These are phyloP conservation scores for Hylaeus volcanicus DNA, from an alignment of 1,140 invertebrate genomes.

Conservation along the genomic window DNA sequence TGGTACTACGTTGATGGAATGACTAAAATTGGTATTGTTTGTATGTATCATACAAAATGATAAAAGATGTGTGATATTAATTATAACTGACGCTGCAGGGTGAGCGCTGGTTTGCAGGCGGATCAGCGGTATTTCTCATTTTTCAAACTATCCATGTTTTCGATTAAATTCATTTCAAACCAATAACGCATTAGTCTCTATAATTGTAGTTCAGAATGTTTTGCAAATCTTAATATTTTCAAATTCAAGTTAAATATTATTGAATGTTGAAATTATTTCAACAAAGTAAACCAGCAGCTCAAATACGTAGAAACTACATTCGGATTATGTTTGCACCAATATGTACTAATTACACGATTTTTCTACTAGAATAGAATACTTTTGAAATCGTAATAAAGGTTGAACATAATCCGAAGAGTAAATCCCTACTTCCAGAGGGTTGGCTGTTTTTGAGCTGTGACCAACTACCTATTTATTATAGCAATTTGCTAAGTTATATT, in stretches of 20 bases:
- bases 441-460: constrained; percentile 54
- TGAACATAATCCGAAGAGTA: constrained; percentile 55
- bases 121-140: constrained; percentile 44
- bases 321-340: constrained; percentile 48
- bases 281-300: constrained; percentile 48
- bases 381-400: background rate
- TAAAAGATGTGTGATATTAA: constrained; percentile 59
- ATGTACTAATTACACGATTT: background rate
- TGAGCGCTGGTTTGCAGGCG: constrained; percentile 63
- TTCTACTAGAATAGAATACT: no score
- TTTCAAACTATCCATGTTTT: background rate
- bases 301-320: constrained; percentile 39
- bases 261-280: background rate
- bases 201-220: background rate
- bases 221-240: background rate
- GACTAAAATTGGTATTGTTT: constrained; percentile 41
- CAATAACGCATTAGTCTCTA: background rate
- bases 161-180: constrained; percentile 10
- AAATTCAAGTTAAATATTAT: background rate
- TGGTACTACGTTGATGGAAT: constrained; percentile 13
- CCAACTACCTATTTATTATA: constrained; percentile 51
- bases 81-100: constrained; percentile 44
- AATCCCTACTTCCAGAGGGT: constrained; percentile 56
- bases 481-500: constrained; percentile 59
- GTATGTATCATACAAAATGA: constrained; percentile 54